Percentiles rank a stretch among this genome's conserved stretches.
These are phyloP conservation scores for Pterocles orientalis DNA, from an alignment of 2,113 vertebrate species.

Conservation along the genomic window DNA sequence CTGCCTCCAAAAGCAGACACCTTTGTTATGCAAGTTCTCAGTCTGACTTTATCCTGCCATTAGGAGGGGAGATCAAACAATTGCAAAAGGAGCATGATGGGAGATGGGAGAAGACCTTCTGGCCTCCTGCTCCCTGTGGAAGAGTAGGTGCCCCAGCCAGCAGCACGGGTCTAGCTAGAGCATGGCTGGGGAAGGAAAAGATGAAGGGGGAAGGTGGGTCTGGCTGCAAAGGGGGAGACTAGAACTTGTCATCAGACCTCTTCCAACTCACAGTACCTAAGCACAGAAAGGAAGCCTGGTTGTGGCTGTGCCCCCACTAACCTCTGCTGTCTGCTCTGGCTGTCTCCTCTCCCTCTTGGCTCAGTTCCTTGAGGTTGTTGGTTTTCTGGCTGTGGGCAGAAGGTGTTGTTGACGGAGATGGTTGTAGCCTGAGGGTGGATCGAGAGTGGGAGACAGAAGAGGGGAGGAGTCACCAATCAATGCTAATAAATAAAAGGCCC, in stretches of 20 bases:
- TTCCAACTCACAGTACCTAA: background rate
- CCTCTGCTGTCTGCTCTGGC: background rate
- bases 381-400: constrained; percentile 44
- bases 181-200: background rate
- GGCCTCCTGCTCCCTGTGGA: background rate
- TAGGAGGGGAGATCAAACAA: background rate
- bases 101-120: background rate
- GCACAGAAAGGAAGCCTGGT: background rate
- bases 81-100: background rate
- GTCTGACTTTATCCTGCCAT: background rate
- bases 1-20: background rate
- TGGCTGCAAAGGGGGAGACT: background rate
- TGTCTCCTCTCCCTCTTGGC: background rate
- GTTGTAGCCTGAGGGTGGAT: constrained; percentile 52
- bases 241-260: background rate
- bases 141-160: background rate
- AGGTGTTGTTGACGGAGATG: constrained; percentile 33
- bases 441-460: background rate
- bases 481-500: constrained; percentile 62
- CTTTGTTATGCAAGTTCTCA: background rate
- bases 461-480: constrained; percentile 60
- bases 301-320: background rate
- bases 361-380: background rate
- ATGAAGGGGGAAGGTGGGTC: background rate
- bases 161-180: background rate